Evolutionary conservation across 2,113 vertebrate genomes (phyloP), one percentile per base, ranked within the genome.

Genomic region (Collichthys lucidus): DNA sequence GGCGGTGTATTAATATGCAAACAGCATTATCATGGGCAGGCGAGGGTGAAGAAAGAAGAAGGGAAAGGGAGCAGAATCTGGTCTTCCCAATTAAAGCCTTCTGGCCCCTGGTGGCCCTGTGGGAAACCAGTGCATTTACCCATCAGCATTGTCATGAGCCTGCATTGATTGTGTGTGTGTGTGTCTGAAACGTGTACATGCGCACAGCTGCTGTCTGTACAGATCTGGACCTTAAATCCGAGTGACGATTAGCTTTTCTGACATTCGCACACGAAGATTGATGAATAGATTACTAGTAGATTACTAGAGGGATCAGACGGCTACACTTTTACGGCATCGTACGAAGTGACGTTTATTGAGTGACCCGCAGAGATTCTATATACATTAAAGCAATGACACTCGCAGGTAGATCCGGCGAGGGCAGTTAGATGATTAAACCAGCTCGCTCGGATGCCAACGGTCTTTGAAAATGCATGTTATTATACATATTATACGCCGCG

Each of bases 11-110:
- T 97, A 97, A 96, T 96, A 97, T 96, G 96, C 94, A 89, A 94
- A 95, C 95, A 96, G 94, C 94, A 96, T 96, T 95, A 96, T 95
- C 96, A 94, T 78, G 92, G 93, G 94, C 95, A 95, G 95, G 96
- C 95, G 95, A 96, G 86, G 87, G 76, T 65, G 83, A 76, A 82
- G 83, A 74, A 66, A 35, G 70, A 62, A 65, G 69, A 67, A 65
- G 85, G 82, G 84, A 80, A 79, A 80, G 77, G 95, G 94, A 94
- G 93, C 94, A 93, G 96, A 97, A 97, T 97, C 96, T 90, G 94
- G 95, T 95, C 94, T 93, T 95, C 78, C 94, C 95, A 96, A 98
- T 98, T 98, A 98, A 96, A 96, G 95, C 94, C 96, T 96, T 92
- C 93, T 95, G 95, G 89, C 80, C 91, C 77, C 94, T 84, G 93